These are phyloP conservation scores for Dicerorhinus sumatrensis DNA, from an alignment of 2,113 vertebrate species.

Conservation along the genomic window DNA sequence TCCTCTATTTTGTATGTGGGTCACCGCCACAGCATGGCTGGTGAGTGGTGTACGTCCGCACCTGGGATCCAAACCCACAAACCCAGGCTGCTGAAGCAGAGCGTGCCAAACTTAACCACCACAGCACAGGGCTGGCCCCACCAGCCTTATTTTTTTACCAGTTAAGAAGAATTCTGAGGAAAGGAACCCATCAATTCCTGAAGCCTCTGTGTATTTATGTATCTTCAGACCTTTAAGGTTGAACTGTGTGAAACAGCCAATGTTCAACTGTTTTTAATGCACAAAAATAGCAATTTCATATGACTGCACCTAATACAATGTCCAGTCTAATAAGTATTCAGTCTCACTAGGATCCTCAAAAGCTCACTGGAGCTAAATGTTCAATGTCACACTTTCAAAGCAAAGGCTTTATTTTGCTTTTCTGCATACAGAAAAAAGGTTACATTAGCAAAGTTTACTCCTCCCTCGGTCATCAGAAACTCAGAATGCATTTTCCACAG, in stretches of 20 bases:
- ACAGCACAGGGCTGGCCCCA: no score
- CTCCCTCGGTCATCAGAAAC: background rate
- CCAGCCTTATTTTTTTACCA: background rate
- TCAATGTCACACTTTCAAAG: background rate
- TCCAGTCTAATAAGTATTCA: background rate
- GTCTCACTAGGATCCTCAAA: background rate
- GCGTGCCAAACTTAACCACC: no score
- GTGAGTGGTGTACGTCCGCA: no score
- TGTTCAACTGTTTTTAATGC: background rate
- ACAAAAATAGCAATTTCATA: background rate
- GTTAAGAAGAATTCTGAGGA: slow-evolving; percentile 9
- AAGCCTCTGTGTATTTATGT: background rate
- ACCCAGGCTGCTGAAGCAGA: no score
- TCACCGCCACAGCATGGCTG: no score
- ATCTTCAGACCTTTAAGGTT: background rate
- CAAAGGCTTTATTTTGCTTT: slow-evolving; percentile 25
- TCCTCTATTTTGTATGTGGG: no score
- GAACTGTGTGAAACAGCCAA: background rate
- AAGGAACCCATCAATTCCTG: background rate
- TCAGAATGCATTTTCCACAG: background rate
- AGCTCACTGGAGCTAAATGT: background rate
- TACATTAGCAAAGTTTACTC: background rate
- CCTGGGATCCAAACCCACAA: no score
- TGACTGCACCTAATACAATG: background rate
- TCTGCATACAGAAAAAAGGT: background rate